These are phyloP conservation scores for Leptinotarsa rubiginosa DNA, from an alignment of 2,888 invertebrate species.

Conservation along the genomic window DNA sequence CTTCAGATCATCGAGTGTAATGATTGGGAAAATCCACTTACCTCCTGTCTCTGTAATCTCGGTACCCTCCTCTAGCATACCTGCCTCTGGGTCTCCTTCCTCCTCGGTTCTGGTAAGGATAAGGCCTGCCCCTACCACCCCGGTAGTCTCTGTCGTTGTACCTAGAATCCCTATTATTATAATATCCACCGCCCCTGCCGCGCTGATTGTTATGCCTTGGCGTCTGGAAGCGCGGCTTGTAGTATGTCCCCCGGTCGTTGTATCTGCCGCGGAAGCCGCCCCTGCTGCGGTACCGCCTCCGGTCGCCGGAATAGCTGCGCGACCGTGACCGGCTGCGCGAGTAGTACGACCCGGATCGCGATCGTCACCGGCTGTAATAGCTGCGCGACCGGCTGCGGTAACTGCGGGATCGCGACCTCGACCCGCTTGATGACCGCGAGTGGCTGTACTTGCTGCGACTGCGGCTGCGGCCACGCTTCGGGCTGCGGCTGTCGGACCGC, in stretches of 20 bases:
- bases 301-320: slow-evolving; percentile 70
- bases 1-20: no score
- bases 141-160: slow-evolving; percentile 62
- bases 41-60: slow-evolving; percentile 77
- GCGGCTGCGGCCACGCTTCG: slow-evolving; percentile 74
- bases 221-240: slow-evolving; percentile 81
- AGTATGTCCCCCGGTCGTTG: slow-evolving; percentile 81
- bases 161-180: slow-evolving; percentile 62
- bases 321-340: slow-evolving; percentile 70
- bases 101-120: slow-evolving; percentile 59
- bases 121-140: slow-evolving; percentile 64
- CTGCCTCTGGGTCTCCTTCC: slow-evolving; percentile 59
- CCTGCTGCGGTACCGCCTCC: slow-evolving; percentile 60
- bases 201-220: slow-evolving; percentile 69
- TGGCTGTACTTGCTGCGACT: slow-evolving; percentile 65
- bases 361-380: slow-evolving; percentile 67
- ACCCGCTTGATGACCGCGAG: slow-evolving; percentile 70
- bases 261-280: slow-evolving; percentile 67
- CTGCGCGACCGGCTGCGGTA: slow-evolving; percentile 68
- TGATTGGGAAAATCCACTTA: neutral
- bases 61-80: slow-evolving; percentile 67
- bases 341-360: slow-evolving; percentile 68
- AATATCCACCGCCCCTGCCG: slow-evolving; percentile 64
- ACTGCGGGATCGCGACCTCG: slow-evolving; percentile 63
- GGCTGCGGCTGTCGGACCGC: slow-evolving; percentile 70